Percentiles rank a stretch among this genome's conserved stretches.
Evolutionary conservation across 2,888 invertebrate genomes (phyloP).

Genomic region (Pediacus dermestoides): DNA sequence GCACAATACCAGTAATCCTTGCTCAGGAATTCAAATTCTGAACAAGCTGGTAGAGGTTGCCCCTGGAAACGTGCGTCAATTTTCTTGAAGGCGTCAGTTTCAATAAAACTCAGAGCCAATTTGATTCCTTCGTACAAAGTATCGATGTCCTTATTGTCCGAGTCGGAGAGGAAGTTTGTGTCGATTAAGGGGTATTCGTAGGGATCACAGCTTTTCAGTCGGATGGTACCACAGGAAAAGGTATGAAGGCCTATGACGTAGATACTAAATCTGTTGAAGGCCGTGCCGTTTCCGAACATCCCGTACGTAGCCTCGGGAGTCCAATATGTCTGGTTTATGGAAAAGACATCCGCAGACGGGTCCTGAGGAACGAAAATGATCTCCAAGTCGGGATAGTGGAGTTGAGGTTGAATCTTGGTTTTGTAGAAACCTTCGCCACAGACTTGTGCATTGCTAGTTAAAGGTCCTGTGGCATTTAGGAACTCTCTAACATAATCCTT

Average conservation of each 20-base stretch:
- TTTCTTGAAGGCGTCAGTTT: slow-evolving; percentile 52
- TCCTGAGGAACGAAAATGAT: slow-evolving; percentile 37
- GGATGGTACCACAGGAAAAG: slow-evolving; percentile 60
- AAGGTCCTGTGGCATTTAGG: neutral
- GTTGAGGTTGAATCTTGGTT: slow-evolving; percentile 4
- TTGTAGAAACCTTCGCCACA: slow-evolving; percentile 14
- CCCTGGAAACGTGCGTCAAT: slow-evolving; percentile 49
- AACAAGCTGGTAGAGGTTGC: slow-evolving; percentile 14
- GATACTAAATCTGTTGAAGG: slow-evolving; percentile 52
- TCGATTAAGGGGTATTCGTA: slow-evolving; percentile 53
- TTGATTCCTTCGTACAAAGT: slow-evolving; percentile 54
- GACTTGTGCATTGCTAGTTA: neutral
- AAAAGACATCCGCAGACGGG: slow-evolving; percentile 41
- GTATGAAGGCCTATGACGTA: slow-evolving; percentile 36
- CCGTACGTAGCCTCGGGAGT: too few species aligned
- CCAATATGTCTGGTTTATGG: neutral
- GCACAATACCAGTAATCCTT: slow-evolving; percentile 20
- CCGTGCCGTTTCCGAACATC: too few species aligned
- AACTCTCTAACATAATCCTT: neutral
- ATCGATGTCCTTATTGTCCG: slow-evolving; percentile 49
- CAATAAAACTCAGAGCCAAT: slow-evolving; percentile 46
- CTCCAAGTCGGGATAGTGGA: slow-evolving; percentile 14
- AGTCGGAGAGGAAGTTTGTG: slow-evolving; percentile 62
- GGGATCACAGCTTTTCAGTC: slow-evolving; percentile 23
- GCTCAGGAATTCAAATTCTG: slow-evolving; percentile 11